These are phyloP conservation scores for Nebria brevicollis DNA, from an alignment of 2,888 invertebrate species.

Conservation along the genomic window DNA sequence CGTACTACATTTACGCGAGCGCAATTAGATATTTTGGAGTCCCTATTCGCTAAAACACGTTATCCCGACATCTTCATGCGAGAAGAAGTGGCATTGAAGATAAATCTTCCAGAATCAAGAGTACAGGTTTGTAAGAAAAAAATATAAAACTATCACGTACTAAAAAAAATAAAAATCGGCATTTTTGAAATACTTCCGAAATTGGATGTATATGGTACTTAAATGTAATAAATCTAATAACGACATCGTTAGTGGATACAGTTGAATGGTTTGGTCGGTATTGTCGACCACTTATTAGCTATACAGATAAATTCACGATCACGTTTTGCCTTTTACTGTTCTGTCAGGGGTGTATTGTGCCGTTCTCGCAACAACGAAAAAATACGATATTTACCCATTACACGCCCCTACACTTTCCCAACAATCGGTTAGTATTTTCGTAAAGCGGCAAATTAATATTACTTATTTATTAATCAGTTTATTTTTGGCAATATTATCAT, in stretches of 20 bases:
- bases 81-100: slow-evolving; percentile 97
- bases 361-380: slow-evolving; percentile 27
- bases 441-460: slow-evolving; percentile 19
- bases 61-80: slow-evolving; percentile 99
- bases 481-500: too few species aligned
- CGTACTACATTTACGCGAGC: slow-evolving; percentile 96
- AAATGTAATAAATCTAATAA: slow-evolving; percentile 44
- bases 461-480: too few species aligned
- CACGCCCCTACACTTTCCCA: slow-evolving; percentile 39
- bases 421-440: not conserved
- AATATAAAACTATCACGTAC: not conserved
- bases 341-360: slow-evolving; percentile 7
- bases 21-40: slow-evolving; percentile 94
- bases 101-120: slow-evolving; percentile 95
- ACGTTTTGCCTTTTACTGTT: slow-evolving; percentile 44
- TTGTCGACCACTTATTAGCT: slow-evolving; percentile 34
- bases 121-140: slow-evolving; percentile 82
- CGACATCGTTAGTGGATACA: slow-evolving; percentile 45
- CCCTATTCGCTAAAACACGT: slow-evolving; percentile 93
- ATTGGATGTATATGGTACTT: slow-evolving; percentile 18
- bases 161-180: not conserved
- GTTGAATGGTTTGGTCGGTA: slow-evolving; percentile 22
- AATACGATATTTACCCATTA: slow-evolving; percentile 41
- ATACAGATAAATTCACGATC: slow-evolving; percentile 43
- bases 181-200: not conserved